Percentiles rank a stretch among this genome's conserved stretches.
phyloP scores from a whole-genome alignment of 2,888 invertebrate genomes.

The Drosophila dives region DNA sequence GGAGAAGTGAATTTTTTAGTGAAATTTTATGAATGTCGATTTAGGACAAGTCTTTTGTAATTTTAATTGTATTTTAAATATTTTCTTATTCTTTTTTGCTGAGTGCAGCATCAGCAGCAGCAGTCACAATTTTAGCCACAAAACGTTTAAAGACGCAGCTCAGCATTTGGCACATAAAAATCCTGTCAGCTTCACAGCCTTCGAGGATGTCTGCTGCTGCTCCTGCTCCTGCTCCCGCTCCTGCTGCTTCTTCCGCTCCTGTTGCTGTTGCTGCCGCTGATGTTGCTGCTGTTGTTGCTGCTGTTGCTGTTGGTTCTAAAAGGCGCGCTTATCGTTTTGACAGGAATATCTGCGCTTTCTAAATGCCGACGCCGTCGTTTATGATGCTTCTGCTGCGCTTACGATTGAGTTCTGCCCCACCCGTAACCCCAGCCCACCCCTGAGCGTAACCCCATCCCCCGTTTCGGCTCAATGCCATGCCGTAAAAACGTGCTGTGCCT shows the following conservation, averaged over 20 bases:
- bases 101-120: slow-evolving; percentile 3
- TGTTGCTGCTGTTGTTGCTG: slow-evolving; percentile 7
- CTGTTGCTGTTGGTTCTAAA: slow-evolving; percentile 36
- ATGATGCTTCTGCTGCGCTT: slow-evolving; percentile 75
- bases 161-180: slow-evolving; percentile 79
- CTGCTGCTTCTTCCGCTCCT: neutral
- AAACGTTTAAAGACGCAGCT: slow-evolving; percentile 78
- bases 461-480: slow-evolving; percentile 46
- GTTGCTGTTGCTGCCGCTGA: slow-evolving; percentile 16
- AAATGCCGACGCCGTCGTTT: slow-evolving; percentile 79
- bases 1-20: neutral
- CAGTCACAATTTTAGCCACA: slow-evolving; percentile 48
- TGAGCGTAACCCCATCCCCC: slow-evolving; percentile 2
- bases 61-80: neutral
- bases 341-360: slow-evolving; percentile 82
- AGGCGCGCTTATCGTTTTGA: slow-evolving; percentile 81
- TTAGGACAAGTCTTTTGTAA: neutral
- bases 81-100: neutral
- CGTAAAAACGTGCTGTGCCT: slow-evolving; percentile 79
- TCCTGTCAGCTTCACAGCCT: slow-evolving; percentile 39
- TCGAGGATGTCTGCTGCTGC: slow-evolving; percentile 34
- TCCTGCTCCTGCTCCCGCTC: slow-evolving; percentile 17
- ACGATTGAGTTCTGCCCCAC: slow-evolving; percentile 67
- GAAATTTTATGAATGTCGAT: neutral
- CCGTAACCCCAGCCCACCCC: slow-evolving; percentile 6